Percentiles rank a stretch among this genome's conserved stretches.
These are phyloP conservation scores for Monodelphis domestica DNA, from an alignment of 2,797 vertebrate species.

Conservation along the genomic window DNA sequence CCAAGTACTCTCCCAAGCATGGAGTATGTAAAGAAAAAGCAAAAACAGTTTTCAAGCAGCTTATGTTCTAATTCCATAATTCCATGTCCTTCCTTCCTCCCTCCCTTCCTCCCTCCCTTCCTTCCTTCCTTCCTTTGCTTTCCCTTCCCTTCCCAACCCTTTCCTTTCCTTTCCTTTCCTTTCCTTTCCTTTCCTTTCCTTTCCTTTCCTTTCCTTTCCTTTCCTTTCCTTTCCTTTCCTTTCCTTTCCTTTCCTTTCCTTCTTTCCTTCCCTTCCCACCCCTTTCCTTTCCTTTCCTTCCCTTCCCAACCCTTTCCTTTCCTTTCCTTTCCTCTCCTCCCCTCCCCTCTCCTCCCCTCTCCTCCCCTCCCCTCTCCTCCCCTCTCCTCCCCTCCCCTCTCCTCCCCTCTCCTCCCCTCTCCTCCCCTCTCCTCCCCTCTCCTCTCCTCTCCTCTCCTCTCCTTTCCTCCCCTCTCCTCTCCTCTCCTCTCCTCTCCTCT, in stretches of 20 bases:
- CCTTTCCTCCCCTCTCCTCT: not conserved
- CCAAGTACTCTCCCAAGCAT: not conserved
- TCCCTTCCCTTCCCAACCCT: not conserved
- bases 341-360: not conserved
- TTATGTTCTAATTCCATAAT: not conserved
- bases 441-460: too few relatives aligned
- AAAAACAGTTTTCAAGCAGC: not conserved
- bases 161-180: not conserved
- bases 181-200: accelerated
- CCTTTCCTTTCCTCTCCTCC: not conserved
- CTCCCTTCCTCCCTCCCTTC: not conserved
- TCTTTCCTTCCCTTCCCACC: not conserved
- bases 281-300: not conserved
- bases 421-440: not conserved
- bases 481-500: not conserved
- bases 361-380: accelerated
- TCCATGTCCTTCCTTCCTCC: not conserved
- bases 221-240: not conserved
- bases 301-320: accelerated
- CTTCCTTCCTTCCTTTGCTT: accelerated
- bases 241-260: accelerated
- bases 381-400: not conserved
- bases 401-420: accelerated
- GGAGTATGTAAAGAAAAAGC: not conserved
- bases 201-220: accelerated